Base-by-base conservation (phyloP, 2,888 invertebrate species). In the Sesia apiformis region DNA sequence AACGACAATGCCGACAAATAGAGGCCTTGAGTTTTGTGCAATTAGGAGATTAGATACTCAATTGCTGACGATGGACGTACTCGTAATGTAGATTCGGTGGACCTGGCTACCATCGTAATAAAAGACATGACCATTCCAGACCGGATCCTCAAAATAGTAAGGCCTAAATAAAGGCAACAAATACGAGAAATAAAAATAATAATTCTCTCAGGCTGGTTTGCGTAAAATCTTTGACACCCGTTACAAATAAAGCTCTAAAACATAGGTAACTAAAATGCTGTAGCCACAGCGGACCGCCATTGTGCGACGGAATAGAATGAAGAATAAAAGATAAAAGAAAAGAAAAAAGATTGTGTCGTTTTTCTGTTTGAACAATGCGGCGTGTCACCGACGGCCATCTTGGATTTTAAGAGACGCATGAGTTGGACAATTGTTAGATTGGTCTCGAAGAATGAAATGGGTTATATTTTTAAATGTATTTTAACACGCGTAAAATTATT, bases 341-440 rank as follows among this genome's bases (percentile, higher is more conserved):
- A 73, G 76, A 76, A 84, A 84, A 83, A 85, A 79, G 73, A 80
- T 81, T 83, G 83, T 84, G 81, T 85, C 82, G 84, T 83, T 83
- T 84, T 76, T 81, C 81, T 85, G 86, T 86, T 84, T 84, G 85
- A 84, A 87, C 87, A 89, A 88, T 80, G 76, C 76, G 67, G 72
- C 78, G 78, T 84, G 88, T 88, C 88, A 80, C 79, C 78, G 82
- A 71, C 83, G 78, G 87, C 87, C 86, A 85, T 84, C 70, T 80
- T 85, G 81, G 53, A 46, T 49, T 49, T 23, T 53, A 40, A 7
- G 50, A 55, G 56, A 58, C 56, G 57, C 58, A 54, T 57, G 58
- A 59, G 40, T 53, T 56, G 55, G 57, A 57, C 57, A 62, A 60
- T 58, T 59, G 50, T 50, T 46, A 23, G 23, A 46, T 46, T 46